These are phyloP conservation scores for Conus betulinus DNA, from an alignment of 1,140 invertebrate species.

Conservation along the genomic window DNA sequence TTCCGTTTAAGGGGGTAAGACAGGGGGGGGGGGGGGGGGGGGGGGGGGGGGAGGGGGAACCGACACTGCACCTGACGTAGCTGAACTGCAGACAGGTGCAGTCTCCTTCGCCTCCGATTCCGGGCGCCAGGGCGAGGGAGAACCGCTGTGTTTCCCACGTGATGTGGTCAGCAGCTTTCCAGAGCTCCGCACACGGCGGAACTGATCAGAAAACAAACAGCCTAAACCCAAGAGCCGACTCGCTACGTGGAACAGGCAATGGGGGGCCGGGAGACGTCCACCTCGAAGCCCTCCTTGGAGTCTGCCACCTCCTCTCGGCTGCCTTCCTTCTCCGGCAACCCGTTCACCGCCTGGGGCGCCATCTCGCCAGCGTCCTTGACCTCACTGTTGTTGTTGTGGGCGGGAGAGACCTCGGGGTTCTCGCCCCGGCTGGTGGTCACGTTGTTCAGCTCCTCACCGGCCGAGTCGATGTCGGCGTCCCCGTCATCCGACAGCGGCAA, in stretches of 20 bases:
- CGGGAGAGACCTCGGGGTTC: constrained; percentile 15
- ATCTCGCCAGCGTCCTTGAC: background rate
- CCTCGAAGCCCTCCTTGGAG: background rate
- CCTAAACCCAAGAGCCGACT: background rate
- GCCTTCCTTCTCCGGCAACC: background rate
- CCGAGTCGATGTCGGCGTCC: constrained; percentile 48
- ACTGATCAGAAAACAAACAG: no score
- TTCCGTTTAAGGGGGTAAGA: no score
- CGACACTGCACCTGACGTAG: no score
- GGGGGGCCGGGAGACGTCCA: background rate
- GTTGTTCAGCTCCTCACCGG: constrained; percentile 41
- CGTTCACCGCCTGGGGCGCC: no score
- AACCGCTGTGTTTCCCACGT: no score
- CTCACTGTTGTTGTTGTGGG: constrained; percentile 8
- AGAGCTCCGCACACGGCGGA: no score
- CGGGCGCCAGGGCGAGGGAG: no score
- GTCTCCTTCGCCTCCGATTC: no score
- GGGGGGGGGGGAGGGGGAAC: no score
- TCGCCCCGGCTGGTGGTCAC: background rate
- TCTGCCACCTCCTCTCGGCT: background rate
- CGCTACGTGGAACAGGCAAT: constrained; percentile 7
- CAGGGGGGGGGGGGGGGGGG: no score
- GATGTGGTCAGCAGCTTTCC: no score
- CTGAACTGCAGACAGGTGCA: no score
- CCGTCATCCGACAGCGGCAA: constrained; percentile 32